Base-by-base conservation (phyloP, 2,797 vertebrate species). In the Syngnathus rostellatus region DNA sequence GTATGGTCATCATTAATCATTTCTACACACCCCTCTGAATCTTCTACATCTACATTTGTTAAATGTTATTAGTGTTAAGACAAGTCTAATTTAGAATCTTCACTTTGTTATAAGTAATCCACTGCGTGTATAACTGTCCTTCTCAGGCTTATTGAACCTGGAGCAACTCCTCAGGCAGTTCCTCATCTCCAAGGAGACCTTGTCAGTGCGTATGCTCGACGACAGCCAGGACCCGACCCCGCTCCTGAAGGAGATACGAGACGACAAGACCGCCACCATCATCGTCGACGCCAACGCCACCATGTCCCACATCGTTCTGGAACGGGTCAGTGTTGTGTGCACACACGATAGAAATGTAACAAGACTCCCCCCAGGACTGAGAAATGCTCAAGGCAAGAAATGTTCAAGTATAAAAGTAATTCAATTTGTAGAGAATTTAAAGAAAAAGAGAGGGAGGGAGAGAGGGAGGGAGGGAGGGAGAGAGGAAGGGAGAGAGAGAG, bases 181-280 rank as follows among this genome's bases (percentile, higher is more conserved):
- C 90, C 96, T 98, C 64, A 98, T 99, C 84, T 98, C 97, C 83
- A 98, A 97, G 92, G 96, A 99, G 81, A 97, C 95, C 0, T 92
- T 98, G 66, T 97, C 95, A 0, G 94, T 98, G 72, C 93, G 96
- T 81, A 97, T 99, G 95, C 86, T 98, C 69, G 96, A 98, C 19
- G 94, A 98, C 85, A 97, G 93, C 84, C 88, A 95, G 82, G 96
- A 98, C 68, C 96, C 97, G 6, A 98, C 95, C 10, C 95, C 96
- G 0, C 92, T 98, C 46, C 90, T 98, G 19, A 99, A 99, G 84
- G 97, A 99, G 88, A 96, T 99, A 73, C 87, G 96, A 6, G 95
- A 98, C 0, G 96, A 99, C 91, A 98, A 99, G 89, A 98, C 95
- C 0, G 92, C 92, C 71, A 98, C 96, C 68, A 97, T 99, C 83